Evolutionary conservation across 2,113 vertebrate genomes (phyloP), one percentile per base, ranked within the genome.

Genomic region (Nannospalax galili): DNA sequence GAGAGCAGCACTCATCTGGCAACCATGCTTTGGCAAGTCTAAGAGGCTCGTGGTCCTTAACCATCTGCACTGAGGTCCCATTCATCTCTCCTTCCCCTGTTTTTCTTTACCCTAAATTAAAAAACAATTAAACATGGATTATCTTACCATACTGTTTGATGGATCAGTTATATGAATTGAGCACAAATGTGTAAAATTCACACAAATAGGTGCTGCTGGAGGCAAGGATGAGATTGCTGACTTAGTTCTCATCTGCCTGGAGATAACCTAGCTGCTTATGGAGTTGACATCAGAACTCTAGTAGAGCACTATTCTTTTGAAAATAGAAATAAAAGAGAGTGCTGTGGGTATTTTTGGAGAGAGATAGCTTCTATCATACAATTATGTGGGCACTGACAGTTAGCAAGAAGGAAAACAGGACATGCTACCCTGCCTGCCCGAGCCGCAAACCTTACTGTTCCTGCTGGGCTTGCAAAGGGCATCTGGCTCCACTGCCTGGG

Each of bases 181-280:
- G 12, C 85, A 28, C 30, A 85, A 45, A 60, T 67, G 52, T 94
- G 70, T 90, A 80, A 73, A 75, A 93, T 67, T 72, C 58, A 91
- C 65, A 75, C 14, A 24, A 78, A 20, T 22, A 80, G 42, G 9
- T 92, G 9, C 35, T 92, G 9, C 35, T 40, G 11, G 10, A 2
- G 17, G 70, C 72, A 75, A 32, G 48, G 14, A 60, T 45, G 86
- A 90, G 82, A 69, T 32, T 75, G 19, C 62, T 42, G 35, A 22
- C 24, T 26, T 56, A 10, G 60, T 91, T 75, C 30, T 89, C 93
- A 8, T 80, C 20, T 26, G n/a, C 9, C 20, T 35, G 67, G 70
- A 28, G 42, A 92, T 16, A 20, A 14, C 8, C 3, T 84, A 77
- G 60, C 10, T 90, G 3, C 22, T 90, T 56, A 22, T 93, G 78